Base-by-base conservation (phyloP, 2,888 invertebrate species). In the Taenaris catops region DNA sequence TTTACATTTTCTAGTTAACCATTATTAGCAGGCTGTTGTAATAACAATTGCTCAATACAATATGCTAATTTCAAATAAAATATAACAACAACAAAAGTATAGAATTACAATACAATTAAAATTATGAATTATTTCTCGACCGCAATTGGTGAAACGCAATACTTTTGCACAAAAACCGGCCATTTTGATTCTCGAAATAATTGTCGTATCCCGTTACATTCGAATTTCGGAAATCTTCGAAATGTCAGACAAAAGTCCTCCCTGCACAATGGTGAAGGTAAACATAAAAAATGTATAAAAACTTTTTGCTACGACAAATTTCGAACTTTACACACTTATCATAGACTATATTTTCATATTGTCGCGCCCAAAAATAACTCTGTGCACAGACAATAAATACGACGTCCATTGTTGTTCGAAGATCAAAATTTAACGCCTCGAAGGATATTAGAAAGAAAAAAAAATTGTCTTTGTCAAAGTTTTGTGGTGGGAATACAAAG, bases 381-480 rank as follows among this genome's bases (percentile, higher is more conserved):
- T 9, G 21, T 19, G 5, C 17, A 38, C 19, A 34, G 34, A 60
- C 57, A 60, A 60, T 56, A 43, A 41, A 54, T 37, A 52, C 46
- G 56, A 57, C 58, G 53, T 57, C 62, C 49, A 51, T 63, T 63
- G 61, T 63, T 41, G 32, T 11, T 45, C 47, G 34, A 41, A 58
- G 65, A 65, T 73, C 64, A 70, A 64, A 71, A 78, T 78, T 78
- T 78, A 56, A 78, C 74, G 79, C 72, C 62, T 63, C 65, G 55
- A 54, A 55, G 57, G 55, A 50, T 61, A 48, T 43, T 48, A 46
- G n/a, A n/a, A n/a, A n/a, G n/a, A n/a, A n/a, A 52, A 44, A 52
- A 44, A 53, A 53, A 23, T 6, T 11, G n/a, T n/a, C 28, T 20
- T 28, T 28, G 28, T 28, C 9, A 21, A 31, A 31, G 16, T 31